These are phyloP conservation scores for Micrasema longulum DNA, from an alignment of 1,140 invertebrate genomes.

Conservation along the genomic window DNA sequence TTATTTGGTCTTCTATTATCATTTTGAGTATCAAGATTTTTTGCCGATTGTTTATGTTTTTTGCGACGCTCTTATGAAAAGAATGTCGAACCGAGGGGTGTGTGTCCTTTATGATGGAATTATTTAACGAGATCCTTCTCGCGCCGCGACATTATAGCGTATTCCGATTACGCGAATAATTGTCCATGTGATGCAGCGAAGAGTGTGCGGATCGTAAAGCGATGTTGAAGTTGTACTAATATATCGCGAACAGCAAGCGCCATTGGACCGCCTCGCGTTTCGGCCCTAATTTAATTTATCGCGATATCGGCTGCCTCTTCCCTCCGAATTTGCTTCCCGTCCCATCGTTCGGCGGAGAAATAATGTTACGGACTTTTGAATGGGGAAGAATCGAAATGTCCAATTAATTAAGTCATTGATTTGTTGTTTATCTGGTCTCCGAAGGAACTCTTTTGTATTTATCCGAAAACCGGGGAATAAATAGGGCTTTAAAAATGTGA, in stretches of 20 bases:
- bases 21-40: conserved; percentile 52
- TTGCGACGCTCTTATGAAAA: conserved; percentile 43
- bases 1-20: conserved; percentile 55
- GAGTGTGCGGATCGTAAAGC: too few species aligned
- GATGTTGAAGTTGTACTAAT: neutral
- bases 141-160: neutral
- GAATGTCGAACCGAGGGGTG: conserved; percentile 26
- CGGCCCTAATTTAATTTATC: conserved; percentile 54
- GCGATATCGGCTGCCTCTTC: conserved; percentile 45
- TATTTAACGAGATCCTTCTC: conserved; percentile 13
- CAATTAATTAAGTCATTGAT: conserved; percentile 56
- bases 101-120: conserved; percentile 23
- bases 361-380: conserved; percentile 54
- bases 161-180: neutral
- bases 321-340: conserved; percentile 39
- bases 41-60: conserved; percentile 53
- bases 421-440: conserved; percentile 52
- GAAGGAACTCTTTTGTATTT: conserved; percentile 39
- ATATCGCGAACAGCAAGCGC: conserved; percentile 25
- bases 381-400: conserved; percentile 54
- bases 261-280: conserved; percentile 37
- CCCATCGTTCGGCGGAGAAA: conserved; percentile 22
- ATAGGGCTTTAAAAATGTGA: conserved; percentile 26
- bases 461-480: conserved; percentile 36
- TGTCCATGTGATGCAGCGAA: neutral